Percentiles rank a stretch among this genome's conserved stretches.
Conservation (phyloP, 2,888 invertebrate genomes). For the Isoperla grammatica region DNA sequence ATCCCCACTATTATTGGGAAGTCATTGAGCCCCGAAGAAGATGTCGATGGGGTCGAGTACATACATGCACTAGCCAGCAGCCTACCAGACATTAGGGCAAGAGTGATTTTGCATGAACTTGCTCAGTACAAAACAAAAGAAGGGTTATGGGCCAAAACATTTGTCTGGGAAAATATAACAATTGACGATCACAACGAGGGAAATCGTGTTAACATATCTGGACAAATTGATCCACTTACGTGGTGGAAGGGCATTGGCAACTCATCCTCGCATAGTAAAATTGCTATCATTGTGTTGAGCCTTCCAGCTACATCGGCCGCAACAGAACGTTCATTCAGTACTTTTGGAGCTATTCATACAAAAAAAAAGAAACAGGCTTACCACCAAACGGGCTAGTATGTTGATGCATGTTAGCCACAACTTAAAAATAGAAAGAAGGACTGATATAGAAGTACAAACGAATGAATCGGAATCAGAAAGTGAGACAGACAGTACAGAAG, state of each 20-base stretch:
- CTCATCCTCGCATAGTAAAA: slow-evolving; percentile 29
- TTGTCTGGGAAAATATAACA: not conserved
- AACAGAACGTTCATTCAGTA: slow-evolving; percentile 36
- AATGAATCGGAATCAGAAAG: no score
- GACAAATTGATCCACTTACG: slow-evolving; percentile 22
- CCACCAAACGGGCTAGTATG: slow-evolving; percentile 32
- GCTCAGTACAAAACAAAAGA: not conserved
- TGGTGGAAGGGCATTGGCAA: slow-evolving; percentile 33
- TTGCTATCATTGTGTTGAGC: slow-evolving; percentile 32
- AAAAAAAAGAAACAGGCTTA: slow-evolving; percentile 34
- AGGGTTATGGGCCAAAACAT: not conserved
- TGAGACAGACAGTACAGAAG: no score
- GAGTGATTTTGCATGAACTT: slow-evolving; percentile 25
- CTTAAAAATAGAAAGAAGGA: not conserved
- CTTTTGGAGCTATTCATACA: slow-evolving; percentile 34
- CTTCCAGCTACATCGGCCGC: slow-evolving; percentile 34
- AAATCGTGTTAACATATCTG: slow-evolving; percentile 32
- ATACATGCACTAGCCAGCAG: not conserved
- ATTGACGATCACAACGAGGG: slow-evolving; percentile 31
- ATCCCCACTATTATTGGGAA: slow-evolving; percentile 32
- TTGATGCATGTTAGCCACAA: slow-evolving; percentile 32
- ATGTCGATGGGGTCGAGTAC: slow-evolving; percentile 3
- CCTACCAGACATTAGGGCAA: not conserved
- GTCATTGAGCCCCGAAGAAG: not conserved
- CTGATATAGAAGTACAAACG: not conserved